phyloP scores from a whole-genome alignment of 2,797 vertebrate genomes.

The Typhlichthys eigenmanni region DNA sequence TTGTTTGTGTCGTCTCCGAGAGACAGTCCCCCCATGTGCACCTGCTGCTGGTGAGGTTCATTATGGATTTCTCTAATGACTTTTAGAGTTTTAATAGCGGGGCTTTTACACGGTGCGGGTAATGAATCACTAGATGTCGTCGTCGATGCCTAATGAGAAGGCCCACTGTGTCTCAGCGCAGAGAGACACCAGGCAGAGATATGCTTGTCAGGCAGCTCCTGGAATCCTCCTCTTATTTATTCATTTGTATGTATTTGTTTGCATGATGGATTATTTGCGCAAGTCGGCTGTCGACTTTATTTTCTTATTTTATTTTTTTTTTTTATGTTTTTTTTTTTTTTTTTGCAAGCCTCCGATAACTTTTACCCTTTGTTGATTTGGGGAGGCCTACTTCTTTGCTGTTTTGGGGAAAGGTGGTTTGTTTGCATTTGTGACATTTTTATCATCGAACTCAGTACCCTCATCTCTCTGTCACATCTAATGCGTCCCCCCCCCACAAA shows the following conservation, averaged over 20 bases:
- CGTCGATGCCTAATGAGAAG: constrained; percentile 71
- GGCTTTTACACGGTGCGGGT: constrained; percentile 66
- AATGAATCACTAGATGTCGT: constrained; percentile 76
- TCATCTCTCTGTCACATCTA: constrained; percentile 15
- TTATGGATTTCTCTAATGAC: constrained; percentile 78
- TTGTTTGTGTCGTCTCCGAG: constrained; percentile 66
- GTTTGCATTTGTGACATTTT: constrained; percentile 10
- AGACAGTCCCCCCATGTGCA: constrained; percentile 61
- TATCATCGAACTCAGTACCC: constrained; percentile 14
- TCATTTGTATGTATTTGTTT: constrained; percentile 62
- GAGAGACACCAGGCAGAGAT: constrained; percentile 52
- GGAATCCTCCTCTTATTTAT: constrained; percentile 61
- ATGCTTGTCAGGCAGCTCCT: constrained; percentile 54
- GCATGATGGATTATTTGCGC: constrained; percentile 56
- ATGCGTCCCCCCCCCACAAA: constrained; percentile 26
- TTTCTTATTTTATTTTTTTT: background rate
- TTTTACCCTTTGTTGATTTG: constrained; percentile 16
- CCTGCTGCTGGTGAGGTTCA: constrained; percentile 74
- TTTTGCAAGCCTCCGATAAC: constrained; percentile 16
- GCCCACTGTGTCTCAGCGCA: constrained; percentile 56
- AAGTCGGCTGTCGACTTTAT: constrained; percentile 18
- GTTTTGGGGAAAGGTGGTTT: background rate
- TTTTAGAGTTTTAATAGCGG: constrained; percentile 77
- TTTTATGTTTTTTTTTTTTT: constrained; percentile 14
- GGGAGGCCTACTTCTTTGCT: constrained; percentile 13